These are phyloP conservation scores for Alsophila aescularia DNA, from an alignment of 2,888 invertebrate genomes.

Conservation along the genomic window DNA sequence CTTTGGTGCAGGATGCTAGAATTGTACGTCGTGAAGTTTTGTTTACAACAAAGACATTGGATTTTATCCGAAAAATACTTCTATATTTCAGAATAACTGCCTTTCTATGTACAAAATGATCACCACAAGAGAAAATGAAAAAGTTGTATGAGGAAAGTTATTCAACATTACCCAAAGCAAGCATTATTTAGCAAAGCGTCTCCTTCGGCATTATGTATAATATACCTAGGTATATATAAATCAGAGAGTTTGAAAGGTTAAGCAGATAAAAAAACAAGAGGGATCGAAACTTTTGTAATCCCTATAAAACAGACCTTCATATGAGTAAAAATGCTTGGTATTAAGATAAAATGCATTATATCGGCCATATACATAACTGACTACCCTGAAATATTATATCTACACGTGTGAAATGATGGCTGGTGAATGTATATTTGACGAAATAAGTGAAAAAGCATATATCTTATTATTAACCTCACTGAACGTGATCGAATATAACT, in stretches of 20 bases:
- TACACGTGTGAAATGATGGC: too few species aligned
- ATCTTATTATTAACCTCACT: too few species aligned
- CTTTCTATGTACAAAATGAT: neutral
- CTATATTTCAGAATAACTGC: neutral
- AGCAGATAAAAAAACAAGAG: slow-evolving; percentile 15
- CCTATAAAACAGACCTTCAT: neutral
- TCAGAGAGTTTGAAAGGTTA: slow-evolving; percentile 10
- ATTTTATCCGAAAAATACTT: neutral
- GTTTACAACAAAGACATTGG: neutral
- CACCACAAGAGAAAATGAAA: slow-evolving; percentile 6
- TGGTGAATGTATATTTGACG: too few species aligned
- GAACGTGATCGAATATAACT: too few species aligned
- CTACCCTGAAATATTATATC: too few species aligned
- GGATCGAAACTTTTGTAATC: slow-evolving; percentile 9
- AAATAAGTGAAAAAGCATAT: too few species aligned
- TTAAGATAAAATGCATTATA: too few species aligned
- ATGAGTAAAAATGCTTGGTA: too few species aligned
- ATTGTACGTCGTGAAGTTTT: slow-evolving; percentile 2
- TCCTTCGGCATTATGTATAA: too few species aligned
- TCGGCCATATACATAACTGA: too few species aligned
- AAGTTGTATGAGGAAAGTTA: slow-evolving; percentile 18
- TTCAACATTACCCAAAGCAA: too few species aligned
- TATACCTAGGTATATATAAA: slow-evolving; percentile 11
- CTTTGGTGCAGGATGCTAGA: slow-evolving; percentile 1
- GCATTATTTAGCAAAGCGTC: too few species aligned